Base-by-base conservation (phyloP, 2,797 vertebrate species). In the Poecilia velifera region DNA sequence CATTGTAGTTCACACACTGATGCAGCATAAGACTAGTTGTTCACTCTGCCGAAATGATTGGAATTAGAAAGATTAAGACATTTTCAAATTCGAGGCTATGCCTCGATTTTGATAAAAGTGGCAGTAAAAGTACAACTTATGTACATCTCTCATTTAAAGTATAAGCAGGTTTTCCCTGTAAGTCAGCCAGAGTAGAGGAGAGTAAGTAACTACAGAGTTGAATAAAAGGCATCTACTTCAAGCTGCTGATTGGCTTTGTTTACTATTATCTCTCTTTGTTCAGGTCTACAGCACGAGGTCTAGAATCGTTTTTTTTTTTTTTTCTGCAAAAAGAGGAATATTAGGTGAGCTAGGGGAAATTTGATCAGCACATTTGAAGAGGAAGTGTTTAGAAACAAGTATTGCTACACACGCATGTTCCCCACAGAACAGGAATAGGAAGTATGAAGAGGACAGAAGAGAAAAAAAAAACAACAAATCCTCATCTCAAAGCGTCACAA, bases 401-500 rank as follows among this genome's bases (percentile, higher is more conserved):
- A 2, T 85, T 87, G 90, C 87, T 59, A 51, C 76, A 88, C 76
- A 73, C 43, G 66, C 4, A 81, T 73, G 82, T 77, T 82, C 74
- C 83, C 75, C 82, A 80, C 77, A 77, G 75, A 84, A 82, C 84
- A 92, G 86, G 79, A 94, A 92, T 90, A 93, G 93, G 93, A 94
- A 94, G 92, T 91, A 75, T 84, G 77, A 87, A 86, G 83, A 84
- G 28, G 45, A 87, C 88, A 92, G 90, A 86, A 90, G 90, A 93
- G 92, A 91, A 31, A 31, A 90, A 90, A 51, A 49, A 20, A 18
- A 51, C 43, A 87, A 89, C 85, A 88, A 83, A 89, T 90, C 80
- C 87, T 75, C 88, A 72, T 77, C 62, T 89, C 85, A 75, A 16
- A 70, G 51, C 47, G 22, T 55, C 80, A 83, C 1, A 79, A 53